These are phyloP conservation scores for Varanus salvator DNA, from an alignment of 2,113 vertebrate genomes.

Conservation along the genomic window DNA sequence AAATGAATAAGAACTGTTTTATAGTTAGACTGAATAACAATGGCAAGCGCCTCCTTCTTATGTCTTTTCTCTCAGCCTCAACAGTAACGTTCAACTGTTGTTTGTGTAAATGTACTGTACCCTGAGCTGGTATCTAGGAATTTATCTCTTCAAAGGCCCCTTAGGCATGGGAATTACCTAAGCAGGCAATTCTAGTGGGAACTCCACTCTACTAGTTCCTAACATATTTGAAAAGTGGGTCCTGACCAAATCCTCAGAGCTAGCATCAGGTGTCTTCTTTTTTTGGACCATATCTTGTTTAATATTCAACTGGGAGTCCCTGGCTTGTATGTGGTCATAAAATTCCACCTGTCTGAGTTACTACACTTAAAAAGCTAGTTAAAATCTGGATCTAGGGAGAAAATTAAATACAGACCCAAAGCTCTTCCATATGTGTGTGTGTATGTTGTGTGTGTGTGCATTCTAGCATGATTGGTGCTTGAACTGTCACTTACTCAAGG, in stretches of 20 bases:
- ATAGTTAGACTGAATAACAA: background rate
- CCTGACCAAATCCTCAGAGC: background rate
- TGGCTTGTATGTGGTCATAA: background rate
- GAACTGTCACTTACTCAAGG: background rate
- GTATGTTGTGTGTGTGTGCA: no score
- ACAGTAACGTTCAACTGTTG: background rate
- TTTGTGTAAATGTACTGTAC: background rate
- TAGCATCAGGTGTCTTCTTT: background rate
- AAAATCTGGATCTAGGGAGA: background rate
- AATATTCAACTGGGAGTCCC: background rate
- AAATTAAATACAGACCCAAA: background rate
- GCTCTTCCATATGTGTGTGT: background rate
- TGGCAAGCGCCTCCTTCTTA: background rate
- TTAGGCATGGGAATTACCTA: background rate
- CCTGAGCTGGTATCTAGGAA: background rate
- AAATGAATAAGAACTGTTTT: background rate
- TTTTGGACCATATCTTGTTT: background rate
- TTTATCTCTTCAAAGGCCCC: background rate
- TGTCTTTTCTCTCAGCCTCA: background rate
- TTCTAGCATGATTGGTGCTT: background rate
- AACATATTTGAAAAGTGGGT: background rate
- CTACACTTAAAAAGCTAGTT: background rate
- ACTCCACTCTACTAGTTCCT: background rate
- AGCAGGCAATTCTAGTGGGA: background rate
- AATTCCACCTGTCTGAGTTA: background rate